Evolutionary conservation across 2,113 vertebrate species (phyloP), one percentile per base, ranked within the genome.

Genomic region (Trichechus manatus): DNA sequence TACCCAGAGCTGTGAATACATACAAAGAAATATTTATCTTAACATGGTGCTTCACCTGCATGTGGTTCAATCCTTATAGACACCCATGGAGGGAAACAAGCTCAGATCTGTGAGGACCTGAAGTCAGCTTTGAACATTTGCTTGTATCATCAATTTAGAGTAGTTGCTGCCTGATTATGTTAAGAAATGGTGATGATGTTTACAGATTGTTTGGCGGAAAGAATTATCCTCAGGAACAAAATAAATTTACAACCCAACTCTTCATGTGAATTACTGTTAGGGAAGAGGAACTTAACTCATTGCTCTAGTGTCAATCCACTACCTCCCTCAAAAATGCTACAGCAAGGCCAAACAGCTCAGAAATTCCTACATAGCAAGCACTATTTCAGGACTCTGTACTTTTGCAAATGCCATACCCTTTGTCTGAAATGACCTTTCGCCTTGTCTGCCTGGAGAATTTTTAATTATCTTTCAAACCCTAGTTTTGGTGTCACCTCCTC

Each of bases 161-260:
- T 22, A 25, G 11, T 70, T 14, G 44, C 22, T 5, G 4, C 23
- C 2, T 44, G n/a, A 50, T 50, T 77, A 33, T 66, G 39, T 91
- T 83, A 89, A 89, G 95, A 92, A 81, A 14, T 53, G 31, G 6
- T 87, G 77, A 42, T 86, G 13, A 85, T 74, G 79, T 59, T 95
- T 36, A 63, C 15, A 56, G 84, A n/a, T 20, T 91, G 36, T 82
- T 36, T 83, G 20, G 74, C 68, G 79, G 44, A 72, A 92, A 95
- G 68, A 92, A 88, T 56, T 53, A 88, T 78, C 47, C n/a, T 74
- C 53, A 14, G 74, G 56, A 95, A 77, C 5, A 50, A 87, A 87
- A 53, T 42, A 20, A 93, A 92, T 79, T 87, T 94, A 47, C 22
- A 94, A 2, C 77, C 77, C n/a, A 68, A 89, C 36, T 89, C 33